Conservation (phyloP, 2,113 vertebrate genomes). For the Cyanoliseus patagonus region DNA sequence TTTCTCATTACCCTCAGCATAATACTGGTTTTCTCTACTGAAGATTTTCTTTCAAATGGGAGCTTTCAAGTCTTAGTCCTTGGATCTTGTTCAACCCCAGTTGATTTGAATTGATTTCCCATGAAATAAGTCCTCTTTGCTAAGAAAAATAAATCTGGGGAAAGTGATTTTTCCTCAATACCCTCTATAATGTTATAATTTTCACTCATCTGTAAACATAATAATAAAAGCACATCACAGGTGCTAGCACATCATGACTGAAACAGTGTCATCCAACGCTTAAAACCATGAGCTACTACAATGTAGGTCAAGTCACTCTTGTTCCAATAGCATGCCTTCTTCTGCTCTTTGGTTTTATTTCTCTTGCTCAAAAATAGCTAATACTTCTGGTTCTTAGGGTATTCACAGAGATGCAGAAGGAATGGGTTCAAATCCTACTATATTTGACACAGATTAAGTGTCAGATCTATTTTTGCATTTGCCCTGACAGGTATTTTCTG, state of each 20-base stretch:
- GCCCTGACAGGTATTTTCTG: background rate
- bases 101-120: background rate
- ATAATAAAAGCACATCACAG: background rate
- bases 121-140: background rate
- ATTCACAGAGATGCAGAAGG: background rate
- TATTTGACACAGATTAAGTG: background rate
- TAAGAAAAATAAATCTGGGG: background rate
- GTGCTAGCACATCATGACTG: background rate
- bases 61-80: background rate
- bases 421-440: background rate
- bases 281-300: background rate
- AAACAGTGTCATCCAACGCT: background rate
- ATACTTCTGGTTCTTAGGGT: background rate
- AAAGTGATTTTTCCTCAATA: background rate
- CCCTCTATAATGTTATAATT: background rate
- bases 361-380: background rate
- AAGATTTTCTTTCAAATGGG: background rate
- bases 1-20: background rate
- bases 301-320: background rate
- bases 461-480: background rate
- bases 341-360: background rate
- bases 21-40: background rate
- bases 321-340: background rate
- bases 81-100: background rate
- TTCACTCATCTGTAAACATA: background rate